phyloP scores from a whole-genome alignment of 1,140 invertebrate genomes.

The Drosophila bocki region DNA sequence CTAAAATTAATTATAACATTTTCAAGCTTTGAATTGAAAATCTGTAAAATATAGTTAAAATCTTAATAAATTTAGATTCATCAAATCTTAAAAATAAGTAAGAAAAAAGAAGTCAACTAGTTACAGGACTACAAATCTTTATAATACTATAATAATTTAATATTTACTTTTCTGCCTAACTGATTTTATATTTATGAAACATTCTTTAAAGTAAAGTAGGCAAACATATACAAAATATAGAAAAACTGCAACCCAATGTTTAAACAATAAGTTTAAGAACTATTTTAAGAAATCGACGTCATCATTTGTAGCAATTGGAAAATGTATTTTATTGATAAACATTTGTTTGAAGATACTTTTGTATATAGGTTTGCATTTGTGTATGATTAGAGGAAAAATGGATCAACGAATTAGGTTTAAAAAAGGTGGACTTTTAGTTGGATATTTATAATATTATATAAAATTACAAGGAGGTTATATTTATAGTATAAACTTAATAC shows the following conservation, averaged over 20 bases:
- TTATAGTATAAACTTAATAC: too few species aligned
- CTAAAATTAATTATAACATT: not conserved
- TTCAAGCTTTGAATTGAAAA: not conserved
- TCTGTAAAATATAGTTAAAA: not conserved
- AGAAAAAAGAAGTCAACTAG: too few species aligned
- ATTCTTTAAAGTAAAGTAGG: not conserved
- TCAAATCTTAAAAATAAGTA: not conserved
- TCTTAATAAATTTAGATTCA: not conserved
- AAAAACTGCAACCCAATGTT: slow-evolving; percentile 10
- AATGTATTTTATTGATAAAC: slow-evolving; percentile 34
- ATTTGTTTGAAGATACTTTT: slow-evolving; percentile 23
- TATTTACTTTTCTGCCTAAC: too few species aligned
- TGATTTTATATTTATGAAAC: not conserved
- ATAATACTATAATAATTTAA: too few species aligned
- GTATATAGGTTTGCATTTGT: not conserved
- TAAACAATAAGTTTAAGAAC: not conserved
- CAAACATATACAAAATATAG: not conserved
- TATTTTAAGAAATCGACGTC: slow-evolving; percentile 18
- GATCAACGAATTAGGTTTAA: slow-evolving; percentile 1
- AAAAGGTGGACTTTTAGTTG: not conserved
- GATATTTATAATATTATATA: too few species aligned
- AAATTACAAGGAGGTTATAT: not conserved
- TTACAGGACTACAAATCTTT: too few species aligned
- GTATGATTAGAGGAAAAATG: not conserved
- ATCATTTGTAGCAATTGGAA: slow-evolving; percentile 22